Evolutionary conservation across 2,797 vertebrate species (phyloP).

Genomic region (Pyrrhura leucotis): DNA sequence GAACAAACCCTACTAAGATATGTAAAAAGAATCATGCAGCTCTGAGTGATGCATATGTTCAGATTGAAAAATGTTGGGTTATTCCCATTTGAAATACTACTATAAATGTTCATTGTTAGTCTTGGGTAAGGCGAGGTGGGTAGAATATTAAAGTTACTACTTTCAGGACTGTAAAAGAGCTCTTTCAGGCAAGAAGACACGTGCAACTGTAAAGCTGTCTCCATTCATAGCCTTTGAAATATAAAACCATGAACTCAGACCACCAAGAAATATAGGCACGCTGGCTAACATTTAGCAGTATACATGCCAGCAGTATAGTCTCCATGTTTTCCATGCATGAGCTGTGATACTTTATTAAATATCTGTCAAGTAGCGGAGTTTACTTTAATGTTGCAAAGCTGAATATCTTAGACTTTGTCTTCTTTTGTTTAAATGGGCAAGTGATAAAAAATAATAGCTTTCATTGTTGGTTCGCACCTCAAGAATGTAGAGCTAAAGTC

Average conservation of each 20-base stretch:
- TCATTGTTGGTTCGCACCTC: conserved; percentile 28
- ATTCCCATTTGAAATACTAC: conserved; percentile 10
- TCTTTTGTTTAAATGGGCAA: conserved; percentile 12
- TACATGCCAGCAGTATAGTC: background rate
- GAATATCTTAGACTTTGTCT: background rate
- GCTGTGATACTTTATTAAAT: conserved; percentile 49
- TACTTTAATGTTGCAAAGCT: conserved; percentile 51
- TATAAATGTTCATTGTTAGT: background rate
- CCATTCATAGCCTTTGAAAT: conserved; percentile 79
- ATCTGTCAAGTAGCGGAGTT: conserved; percentile 34
- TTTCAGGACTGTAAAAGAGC: conserved; percentile 68
- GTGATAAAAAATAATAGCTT: conserved; percentile 52
- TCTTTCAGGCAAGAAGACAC: conserved; percentile 71
- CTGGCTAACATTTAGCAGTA: conserved; percentile 58
- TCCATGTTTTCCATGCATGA: conserved; percentile 45
- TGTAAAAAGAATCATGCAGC: background rate
- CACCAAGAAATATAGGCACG: conserved; percentile 64
- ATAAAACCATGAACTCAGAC: conserved; percentile 66
- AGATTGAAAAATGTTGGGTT: background rate
- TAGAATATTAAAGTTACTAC: conserved; percentile 16
- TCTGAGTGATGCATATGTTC: background rate
- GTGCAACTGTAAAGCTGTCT: conserved; percentile 74
- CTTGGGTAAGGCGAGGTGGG: conserved; percentile 15
- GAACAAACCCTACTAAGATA: background rate
- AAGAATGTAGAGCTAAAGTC: background rate